Base-by-base conservation (phyloP, 2,113 vertebrate species). In the Gopherus flavomarginatus region DNA sequence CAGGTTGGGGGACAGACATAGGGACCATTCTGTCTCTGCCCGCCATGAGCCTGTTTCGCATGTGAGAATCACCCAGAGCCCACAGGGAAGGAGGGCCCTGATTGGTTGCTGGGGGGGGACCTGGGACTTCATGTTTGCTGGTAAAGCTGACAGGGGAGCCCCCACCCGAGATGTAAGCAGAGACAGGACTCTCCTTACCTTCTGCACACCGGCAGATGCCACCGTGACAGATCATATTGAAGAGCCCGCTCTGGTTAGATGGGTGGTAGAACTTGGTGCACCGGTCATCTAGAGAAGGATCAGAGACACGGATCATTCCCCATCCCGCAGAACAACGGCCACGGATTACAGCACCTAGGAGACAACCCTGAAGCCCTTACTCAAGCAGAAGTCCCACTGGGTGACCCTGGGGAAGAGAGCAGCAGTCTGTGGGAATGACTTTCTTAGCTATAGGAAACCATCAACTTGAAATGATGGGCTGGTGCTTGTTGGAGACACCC, bases 241-340 rank as follows among this genome's bases (percentile, higher is more conserved):
- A 93, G 87, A 96, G 27, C 1, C 92, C 96, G 0, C 79, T 85
- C 1, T 94, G 87, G 57, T 96, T 97, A 4, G 92, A 89, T 0
- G 92, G 95, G 54, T 97, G 96, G 69, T 98, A 98, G 94, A 98
- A 97, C 38, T 2, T 78, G 69, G 87, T 95, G 72, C 98, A 98
- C 2, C 52, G 52, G 35, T 97, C 96, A 47, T 95, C 98, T 98
- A 90, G 6, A 69, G 82, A 78, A 4, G 44, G 85, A 27, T 19
- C 2, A 3, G 14, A 2, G 4, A 47, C 38, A 29, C 2, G 19
- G 4, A 5, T n/a, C 87, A 44, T 92, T 26, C 38, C 6, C 21
- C 38, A 6, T 44, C 22, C 7, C 5, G 3, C 38, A 77, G 24
- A 44, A 77, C 21, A 11, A 77, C 6, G 3, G 5, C 38, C 3